Conservation (phyloP, 2,888 invertebrate species). For the Asteroscopus sphinx region DNA sequence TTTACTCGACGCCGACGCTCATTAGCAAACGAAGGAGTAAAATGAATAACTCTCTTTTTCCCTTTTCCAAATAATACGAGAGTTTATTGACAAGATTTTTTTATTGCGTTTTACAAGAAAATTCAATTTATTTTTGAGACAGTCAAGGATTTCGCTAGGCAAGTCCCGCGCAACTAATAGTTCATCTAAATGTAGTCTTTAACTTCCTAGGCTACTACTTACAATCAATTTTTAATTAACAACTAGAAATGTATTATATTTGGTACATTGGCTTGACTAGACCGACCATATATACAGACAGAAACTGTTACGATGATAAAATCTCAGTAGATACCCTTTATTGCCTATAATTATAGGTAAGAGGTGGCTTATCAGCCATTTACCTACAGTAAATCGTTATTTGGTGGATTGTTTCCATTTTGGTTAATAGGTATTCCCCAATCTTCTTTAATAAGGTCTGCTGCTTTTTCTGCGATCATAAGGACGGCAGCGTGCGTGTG, state of each 20-base stretch:
- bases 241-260: conserved; percentile 32
- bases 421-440: conserved; percentile 67
- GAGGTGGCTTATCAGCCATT: no score
- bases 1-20: no score
- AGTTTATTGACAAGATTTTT: no score
- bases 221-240: conserved; percentile 12
- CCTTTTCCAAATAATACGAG: no score
- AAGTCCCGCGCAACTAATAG: no score
- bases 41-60: no score
- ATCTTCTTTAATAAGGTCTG: conserved; percentile 87
- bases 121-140: no score
- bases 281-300: conserved; percentile 18
- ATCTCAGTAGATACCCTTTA: no score
- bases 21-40: no score
- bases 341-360: no score
- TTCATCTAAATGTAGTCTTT: neutral
- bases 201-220: neutral
- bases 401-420: neutral
- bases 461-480: conserved; percentile 89
- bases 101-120: no score
- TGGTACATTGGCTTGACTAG: conserved; percentile 51
- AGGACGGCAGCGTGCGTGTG: conserved; percentile 89
- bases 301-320: neutral
- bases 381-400: neutral
- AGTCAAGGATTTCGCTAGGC: no score